Percentiles rank a stretch among this genome's conserved stretches.
These are phyloP conservation scores for Nebria brevicollis DNA, from an alignment of 2,888 invertebrate species.

Conservation along the genomic window DNA sequence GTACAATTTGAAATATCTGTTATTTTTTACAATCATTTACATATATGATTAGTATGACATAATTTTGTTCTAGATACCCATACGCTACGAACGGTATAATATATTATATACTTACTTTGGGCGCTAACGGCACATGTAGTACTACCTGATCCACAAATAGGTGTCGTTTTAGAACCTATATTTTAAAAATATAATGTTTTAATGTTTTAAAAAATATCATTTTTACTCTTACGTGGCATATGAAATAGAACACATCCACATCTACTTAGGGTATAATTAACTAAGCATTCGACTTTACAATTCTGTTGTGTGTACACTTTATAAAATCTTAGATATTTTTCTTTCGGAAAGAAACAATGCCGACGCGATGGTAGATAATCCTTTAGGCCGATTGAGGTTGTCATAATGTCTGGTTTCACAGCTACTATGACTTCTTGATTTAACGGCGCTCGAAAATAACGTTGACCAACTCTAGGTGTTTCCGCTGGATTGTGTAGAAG, in stretches of 20 bases:
- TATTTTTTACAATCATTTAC: too few relatives aligned
- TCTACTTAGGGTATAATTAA: slow-evolving; percentile 71
- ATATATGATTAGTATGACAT: neutral
- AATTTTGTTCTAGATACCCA: too few relatives aligned
- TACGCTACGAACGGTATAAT: neutral
- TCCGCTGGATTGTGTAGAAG: slow-evolving; percentile 77
- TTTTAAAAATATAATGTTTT: neutral
- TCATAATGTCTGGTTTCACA: slow-evolving; percentile 80
- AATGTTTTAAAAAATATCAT: neutral
- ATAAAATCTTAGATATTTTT: slow-evolving; percentile 72
- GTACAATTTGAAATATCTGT: too few relatives aligned
- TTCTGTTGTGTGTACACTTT: slow-evolving; percentile 78
- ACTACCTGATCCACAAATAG: slow-evolving; percentile 69
- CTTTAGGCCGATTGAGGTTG: slow-evolving; percentile 73
- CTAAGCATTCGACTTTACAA: slow-evolving; percentile 77
- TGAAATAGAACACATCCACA: slow-evolving; percentile 78
- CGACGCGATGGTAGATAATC: slow-evolving; percentile 73
- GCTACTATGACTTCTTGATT: slow-evolving; percentile 77
- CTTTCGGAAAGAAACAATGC: slow-evolving; percentile 75
- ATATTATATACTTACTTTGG: slow-evolving; percentile 64
- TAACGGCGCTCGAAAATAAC: slow-evolving; percentile 76
- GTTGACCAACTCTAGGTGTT: slow-evolving; percentile 73
- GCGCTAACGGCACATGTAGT: slow-evolving; percentile 67
- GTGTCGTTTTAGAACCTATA: slow-evolving; percentile 67
- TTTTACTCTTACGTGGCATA: slow-evolving; percentile 68